Base-by-base conservation (phyloP, 2,888 invertebrate species). In the Corythucha ciliata region DNA sequence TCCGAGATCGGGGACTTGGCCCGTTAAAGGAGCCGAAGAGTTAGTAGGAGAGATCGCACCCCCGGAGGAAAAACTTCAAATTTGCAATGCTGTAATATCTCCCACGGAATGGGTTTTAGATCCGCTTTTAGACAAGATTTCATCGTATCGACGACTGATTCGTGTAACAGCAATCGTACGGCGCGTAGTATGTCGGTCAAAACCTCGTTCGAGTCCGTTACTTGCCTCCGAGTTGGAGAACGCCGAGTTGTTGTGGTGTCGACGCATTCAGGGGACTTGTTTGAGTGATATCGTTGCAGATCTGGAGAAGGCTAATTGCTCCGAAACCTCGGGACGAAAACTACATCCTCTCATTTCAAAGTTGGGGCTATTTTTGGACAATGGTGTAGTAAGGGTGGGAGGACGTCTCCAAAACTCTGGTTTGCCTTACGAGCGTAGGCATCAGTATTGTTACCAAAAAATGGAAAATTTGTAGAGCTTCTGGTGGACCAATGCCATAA, bases 351-450 rank as follows among this genome's bases (percentile, higher is more conserved):
- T n/a, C n/a, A n/a, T n/a, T n/a, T n/a, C n/a, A n/a, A n/a, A n/a
- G n/a, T n/a, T n/a, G n/a, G n/a, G n/a, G n/a, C n/a, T n/a, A n/a
- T 36, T 36, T 16, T 14, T n/a, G n/a, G 36, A 12, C n/a, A 16
- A 36, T 16, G 36, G 36, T 7, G 7, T 36, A 8, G 7, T 36
- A 7, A 36, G 36, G 36, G 36, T 36, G n/a, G 36, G 29, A n/a
- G n/a, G n/a, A n/a, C n/a, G n/a, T n/a, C n/a, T n/a, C n/a, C n/a
- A n/a, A n/a, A n/a, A 26, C 20, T 14, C 44, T 3, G 16, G 18
- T 10, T 12, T 44, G 3, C 57, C 59, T 8, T 56, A 56, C 22
- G 21, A 39, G 12, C 39, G 29, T n/a, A 14, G 27, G 27, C 44
- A 44, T 32, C 44, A 25, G 16, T 27, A 8, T 20, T 44, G 20